Evolutionary conservation across 2,113 vertebrate species (phyloP).

Genomic region (Edolisoma coerulescens): DNA sequence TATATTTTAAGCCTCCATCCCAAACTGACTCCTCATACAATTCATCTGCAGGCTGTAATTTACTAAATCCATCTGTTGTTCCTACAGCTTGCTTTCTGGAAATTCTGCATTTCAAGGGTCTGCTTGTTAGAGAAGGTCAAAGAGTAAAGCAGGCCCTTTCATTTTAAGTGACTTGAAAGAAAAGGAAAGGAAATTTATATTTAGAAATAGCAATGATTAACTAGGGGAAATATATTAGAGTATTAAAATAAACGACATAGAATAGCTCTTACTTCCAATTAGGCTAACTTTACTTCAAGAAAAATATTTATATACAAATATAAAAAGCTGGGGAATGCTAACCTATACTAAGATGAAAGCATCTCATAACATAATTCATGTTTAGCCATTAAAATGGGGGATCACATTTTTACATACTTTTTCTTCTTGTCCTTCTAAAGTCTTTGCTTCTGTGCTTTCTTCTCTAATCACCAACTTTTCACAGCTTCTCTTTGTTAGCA

Average conservation of each 20-base stretch:
- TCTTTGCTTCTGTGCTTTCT: background rate
- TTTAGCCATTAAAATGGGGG: conserved; percentile 23
- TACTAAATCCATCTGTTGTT: conserved; percentile 74
- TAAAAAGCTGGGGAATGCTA: conserved; percentile 41
- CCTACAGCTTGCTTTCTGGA: conserved; percentile 64
- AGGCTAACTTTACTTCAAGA: conserved; percentile 63
- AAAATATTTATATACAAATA: conserved; percentile 67
- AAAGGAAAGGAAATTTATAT: conserved; percentile 75
- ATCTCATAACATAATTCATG: conserved; percentile 35
- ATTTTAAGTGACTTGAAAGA: conserved; percentile 77
- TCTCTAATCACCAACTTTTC: background rate
- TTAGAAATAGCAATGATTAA: conserved; percentile 76
- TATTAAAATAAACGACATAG: conserved; percentile 64
- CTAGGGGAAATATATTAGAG: conserved; percentile 68
- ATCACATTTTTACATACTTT: conserved; percentile 23
- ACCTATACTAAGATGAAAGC: conserved; percentile 56
- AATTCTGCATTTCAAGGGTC: conserved; percentile 72
- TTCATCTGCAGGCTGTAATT: conserved; percentile 70
- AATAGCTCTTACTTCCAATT: conserved; percentile 71
- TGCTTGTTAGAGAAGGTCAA: conserved; percentile 74
- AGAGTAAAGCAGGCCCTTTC: conserved; percentile 68
- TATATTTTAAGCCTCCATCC: conserved; percentile 28
- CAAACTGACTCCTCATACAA: background rate
- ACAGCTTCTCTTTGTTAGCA: background rate
- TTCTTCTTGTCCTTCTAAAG: background rate